Percentiles rank a stretch among this genome's conserved stretches.
Conservation (phyloP, 2,113 vertebrate genomes). For the Rana temporaria region DNA sequence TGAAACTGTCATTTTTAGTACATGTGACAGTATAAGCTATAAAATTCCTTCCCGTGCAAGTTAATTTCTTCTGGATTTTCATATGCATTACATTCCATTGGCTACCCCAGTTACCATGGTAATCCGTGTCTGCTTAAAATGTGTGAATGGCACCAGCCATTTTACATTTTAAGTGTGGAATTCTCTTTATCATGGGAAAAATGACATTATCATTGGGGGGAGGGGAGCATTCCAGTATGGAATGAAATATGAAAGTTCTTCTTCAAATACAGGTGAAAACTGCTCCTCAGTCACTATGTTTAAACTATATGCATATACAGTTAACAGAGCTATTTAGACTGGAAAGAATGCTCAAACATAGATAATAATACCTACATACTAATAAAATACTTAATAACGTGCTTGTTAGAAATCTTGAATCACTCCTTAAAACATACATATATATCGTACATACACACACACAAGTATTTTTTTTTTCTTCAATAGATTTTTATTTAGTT, state of each 20-base stretch:
- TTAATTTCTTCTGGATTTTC: conserved; percentile 11
- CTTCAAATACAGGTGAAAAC: neutral
- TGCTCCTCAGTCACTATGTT: neutral
- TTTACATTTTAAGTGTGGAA: conserved; percentile 16
- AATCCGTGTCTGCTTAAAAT: conserved; percentile 1
- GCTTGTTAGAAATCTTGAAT: too few species aligned
- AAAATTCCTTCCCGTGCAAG: conserved; percentile 3
- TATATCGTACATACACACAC: too few species aligned
- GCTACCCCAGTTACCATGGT: conserved; percentile 32
- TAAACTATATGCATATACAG: neutral
- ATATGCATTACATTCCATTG: neutral
- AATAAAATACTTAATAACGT: too few species aligned
- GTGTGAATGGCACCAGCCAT: conserved; percentile 11
- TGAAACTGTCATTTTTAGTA: conserved; percentile 13
- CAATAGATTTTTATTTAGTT: too few species aligned
- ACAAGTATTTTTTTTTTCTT: too few species aligned
- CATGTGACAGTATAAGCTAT: conserved; percentile 24
- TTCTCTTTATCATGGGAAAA: conserved; percentile 9
- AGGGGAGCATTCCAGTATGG: neutral
- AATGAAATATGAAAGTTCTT: neutral
- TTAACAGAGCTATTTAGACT: neutral
- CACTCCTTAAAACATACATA: too few species aligned
- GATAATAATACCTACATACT: too few species aligned
- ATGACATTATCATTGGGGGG: neutral
- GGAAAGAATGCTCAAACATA: too few species aligned